phyloP scores from a whole-genome alignment of 1,140 invertebrate species.

The Macrobrachium nipponense region DNA sequence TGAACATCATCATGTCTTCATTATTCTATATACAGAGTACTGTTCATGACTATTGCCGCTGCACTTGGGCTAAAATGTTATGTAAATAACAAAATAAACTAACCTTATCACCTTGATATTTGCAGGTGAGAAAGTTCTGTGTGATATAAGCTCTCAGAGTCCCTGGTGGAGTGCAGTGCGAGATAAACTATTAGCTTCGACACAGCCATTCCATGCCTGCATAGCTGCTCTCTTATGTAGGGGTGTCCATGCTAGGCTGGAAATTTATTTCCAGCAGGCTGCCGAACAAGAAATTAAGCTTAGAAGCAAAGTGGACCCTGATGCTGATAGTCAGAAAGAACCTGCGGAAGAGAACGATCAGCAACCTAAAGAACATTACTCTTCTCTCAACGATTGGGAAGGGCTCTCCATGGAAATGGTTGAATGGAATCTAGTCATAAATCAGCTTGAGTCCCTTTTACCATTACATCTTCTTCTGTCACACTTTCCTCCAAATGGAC shows the following conservation, averaged over 20 bases:
- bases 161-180: conserved; percentile 46
- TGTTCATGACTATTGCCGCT: no score
- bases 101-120: background rate
- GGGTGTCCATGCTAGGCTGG: conserved; percentile 44
- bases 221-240: conserved; percentile 43
- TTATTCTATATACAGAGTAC: no score
- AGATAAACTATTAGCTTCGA: conserved; percentile 43
- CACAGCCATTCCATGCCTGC: conserved; percentile 37
- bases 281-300: background rate
- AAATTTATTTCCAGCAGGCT: background rate
- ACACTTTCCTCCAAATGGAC: background rate
- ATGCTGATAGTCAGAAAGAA: background rate
- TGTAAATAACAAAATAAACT: no score
- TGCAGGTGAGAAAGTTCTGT: conserved; percentile 34
- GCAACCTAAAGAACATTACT: background rate
- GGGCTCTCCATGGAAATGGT: conserved; percentile 58
- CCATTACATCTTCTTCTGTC: conserved; percentile 40
- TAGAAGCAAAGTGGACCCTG: no score
- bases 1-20: no score
- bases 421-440: conserved; percentile 61
- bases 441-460: conserved; percentile 46
- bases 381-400: conserved; percentile 62
- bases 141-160: conserved; percentile 47
- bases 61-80: no score
- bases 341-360: background rate